These are phyloP conservation scores for Drosophila seclusa DNA, from an alignment of 2,888 invertebrate species.

Conservation along the genomic window DNA sequence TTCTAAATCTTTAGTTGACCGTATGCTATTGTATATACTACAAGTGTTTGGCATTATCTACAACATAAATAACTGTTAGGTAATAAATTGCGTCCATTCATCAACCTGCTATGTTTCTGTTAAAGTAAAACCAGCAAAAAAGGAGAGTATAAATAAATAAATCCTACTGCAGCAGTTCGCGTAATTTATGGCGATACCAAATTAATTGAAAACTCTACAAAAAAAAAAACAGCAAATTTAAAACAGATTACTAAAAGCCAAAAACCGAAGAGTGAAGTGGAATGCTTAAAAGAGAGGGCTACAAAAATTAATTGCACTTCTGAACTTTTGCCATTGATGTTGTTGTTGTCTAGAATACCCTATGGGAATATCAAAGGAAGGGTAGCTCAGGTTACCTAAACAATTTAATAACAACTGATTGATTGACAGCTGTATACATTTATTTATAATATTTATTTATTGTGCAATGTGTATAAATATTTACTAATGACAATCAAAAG, in stretches of 20 bases:
- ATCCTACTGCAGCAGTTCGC: conserved; percentile 23
- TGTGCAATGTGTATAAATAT: not conserved
- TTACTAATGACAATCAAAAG: not conserved
- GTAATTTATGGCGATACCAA: conserved; percentile 47
- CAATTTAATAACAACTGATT: not conserved
- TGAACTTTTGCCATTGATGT: conserved; percentile 41
- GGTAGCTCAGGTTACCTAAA: not conserved
- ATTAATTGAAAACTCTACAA: conserved; percentile 41
- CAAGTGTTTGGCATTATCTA: not conserved
- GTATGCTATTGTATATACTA: not conserved
- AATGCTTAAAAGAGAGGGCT: conserved; percentile 28
- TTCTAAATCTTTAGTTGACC: not conserved
- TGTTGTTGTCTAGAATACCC: conserved; percentile 18
- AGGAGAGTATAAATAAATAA: conserved; percentile 16
- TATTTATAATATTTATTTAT: not conserved
- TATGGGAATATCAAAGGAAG: not conserved
- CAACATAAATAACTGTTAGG: conserved; percentile 10
- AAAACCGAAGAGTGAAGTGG: conserved; percentile 28
- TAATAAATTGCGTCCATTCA: conserved; percentile 20
- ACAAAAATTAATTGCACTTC: conserved; percentile 68
- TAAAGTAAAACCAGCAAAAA: conserved; percentile 7
- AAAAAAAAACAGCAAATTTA: not conserved
- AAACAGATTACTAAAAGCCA: conserved; percentile 20
- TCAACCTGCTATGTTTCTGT: conserved; percentile 22
- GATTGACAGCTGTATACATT: not conserved